These are phyloP conservation scores for Parauchenoglanis punctatus DNA, from an alignment of 2,797 vertebrate genomes.

Conservation along the genomic window DNA sequence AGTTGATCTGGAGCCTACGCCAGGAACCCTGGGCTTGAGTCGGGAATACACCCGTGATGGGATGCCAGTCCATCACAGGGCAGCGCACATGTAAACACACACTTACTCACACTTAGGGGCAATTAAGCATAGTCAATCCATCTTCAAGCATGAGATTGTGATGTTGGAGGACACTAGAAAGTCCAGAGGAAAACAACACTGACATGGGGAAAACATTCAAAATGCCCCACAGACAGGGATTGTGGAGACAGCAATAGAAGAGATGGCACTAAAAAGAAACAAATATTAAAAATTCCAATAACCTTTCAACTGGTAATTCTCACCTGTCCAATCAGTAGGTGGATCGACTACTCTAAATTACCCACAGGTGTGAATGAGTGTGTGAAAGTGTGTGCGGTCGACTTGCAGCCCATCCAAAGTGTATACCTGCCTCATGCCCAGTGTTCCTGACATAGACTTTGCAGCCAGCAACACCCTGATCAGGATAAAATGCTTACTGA, in stretches of 20 bases:
- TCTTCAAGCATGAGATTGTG: background rate
- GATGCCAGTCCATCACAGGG: background rate
- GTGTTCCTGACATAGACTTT: background rate
- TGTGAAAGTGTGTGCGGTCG: background rate
- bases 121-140: background rate
- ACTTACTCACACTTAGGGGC: background rate
- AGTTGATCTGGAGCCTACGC: too few species aligned
- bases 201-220: background rate
- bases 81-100: background rate
- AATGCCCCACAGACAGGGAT: background rate
- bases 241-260: background rate
- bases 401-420: background rate
- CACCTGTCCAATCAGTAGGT: background rate
- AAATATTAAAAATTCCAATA: background rate
- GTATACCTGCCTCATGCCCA: background rate
- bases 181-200: background rate
- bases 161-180: background rate
- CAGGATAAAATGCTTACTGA: background rate
- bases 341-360: background rate
- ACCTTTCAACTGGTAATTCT: background rate
- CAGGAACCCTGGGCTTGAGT: background rate
- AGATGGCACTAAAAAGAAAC: background rate
- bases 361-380: background rate
- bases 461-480: background rate
- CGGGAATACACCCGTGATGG: background rate